Evolutionary conservation across 2,888 invertebrate species (phyloP).

Genomic region (Chorisops tibialis): DNA sequence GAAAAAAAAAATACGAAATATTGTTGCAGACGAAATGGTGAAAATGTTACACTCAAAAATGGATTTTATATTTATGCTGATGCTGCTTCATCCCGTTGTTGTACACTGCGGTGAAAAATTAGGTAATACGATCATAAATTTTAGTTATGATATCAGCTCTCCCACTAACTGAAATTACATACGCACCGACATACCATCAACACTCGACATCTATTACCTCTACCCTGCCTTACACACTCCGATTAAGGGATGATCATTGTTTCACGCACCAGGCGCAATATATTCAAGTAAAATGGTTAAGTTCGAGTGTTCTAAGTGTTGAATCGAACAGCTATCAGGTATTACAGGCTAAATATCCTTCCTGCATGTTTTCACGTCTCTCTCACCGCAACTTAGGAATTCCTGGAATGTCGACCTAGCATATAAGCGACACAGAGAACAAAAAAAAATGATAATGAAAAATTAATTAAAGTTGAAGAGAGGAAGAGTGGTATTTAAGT

Average conservation of each 20-base stretch:
- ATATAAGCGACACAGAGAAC: not conserved
- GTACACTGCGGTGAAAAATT: slow-evolving; percentile 22
- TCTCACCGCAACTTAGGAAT: slow-evolving; percentile 5
- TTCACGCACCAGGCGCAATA: too few relatives aligned
- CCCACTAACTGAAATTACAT: not conserved
- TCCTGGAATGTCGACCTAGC: slow-evolving; percentile 7
- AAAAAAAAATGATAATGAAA: slow-evolving; percentile 20
- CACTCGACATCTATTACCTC: too few relatives aligned
- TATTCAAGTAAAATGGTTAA: too few relatives aligned
- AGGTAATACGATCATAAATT: slow-evolving; percentile 11
- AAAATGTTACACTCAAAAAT: not conserved
- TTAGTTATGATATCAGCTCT: not conserved
- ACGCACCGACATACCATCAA: not conserved
- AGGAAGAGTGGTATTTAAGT: slow-evolving; percentile 17
- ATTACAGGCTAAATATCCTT: too few relatives aligned
- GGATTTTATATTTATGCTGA: not conserved
- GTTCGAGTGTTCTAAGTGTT: too few relatives aligned
- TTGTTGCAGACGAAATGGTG: not conserved
- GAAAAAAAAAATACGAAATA: not conserved
- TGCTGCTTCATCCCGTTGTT: slow-evolving; percentile 2
- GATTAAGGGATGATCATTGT: too few relatives aligned
- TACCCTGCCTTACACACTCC: too few relatives aligned
- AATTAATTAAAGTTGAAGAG: slow-evolving; percentile 22
- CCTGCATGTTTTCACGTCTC: too few relatives aligned
- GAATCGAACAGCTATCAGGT: too few relatives aligned